These are phyloP conservation scores for Amphiduros pacificus DNA, from an alignment of 2,888 invertebrate genomes.

Conservation along the genomic window DNA sequence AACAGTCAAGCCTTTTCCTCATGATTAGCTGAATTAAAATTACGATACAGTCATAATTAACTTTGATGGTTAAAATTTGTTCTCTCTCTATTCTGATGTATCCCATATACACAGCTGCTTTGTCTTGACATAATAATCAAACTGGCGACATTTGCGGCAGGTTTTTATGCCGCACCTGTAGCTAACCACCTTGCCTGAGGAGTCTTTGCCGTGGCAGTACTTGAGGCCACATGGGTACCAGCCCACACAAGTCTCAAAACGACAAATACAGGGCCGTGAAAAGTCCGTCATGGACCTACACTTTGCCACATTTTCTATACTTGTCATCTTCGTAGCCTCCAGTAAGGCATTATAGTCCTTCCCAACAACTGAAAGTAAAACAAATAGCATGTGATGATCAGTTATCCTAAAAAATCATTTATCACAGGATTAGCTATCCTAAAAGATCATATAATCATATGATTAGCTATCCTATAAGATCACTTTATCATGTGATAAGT, in stretches of 20 bases:
- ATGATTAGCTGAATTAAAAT: too few relatives aligned
- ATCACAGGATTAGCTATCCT: too few relatives aligned
- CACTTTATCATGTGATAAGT: too few relatives aligned
- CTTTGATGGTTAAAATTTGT: too few relatives aligned
- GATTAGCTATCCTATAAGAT: too few relatives aligned
- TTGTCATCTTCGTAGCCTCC: constrained; percentile 69
- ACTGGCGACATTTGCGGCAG: constrained; percentile 85
- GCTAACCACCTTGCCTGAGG: constrained; percentile 68
- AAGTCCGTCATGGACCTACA: constrained; percentile 11
- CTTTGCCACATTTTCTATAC: constrained; percentile 62
- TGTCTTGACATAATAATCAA: constrained; percentile 81
- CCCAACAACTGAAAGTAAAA: constrained; percentile 53
- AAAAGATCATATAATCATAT: too few relatives aligned
- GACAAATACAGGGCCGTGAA: constrained; percentile 26
- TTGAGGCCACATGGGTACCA: constrained; percentile 97
- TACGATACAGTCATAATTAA: too few relatives aligned
- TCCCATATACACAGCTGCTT: constrained; percentile 76
- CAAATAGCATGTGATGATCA: too few relatives aligned
- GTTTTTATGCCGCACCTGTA: constrained; percentile 96
- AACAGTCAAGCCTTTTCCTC: too few relatives aligned
- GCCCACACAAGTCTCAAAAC: constrained; percentile 18
- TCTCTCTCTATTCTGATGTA: constrained; percentile 6
- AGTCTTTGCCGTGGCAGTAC: constrained; percentile 83
- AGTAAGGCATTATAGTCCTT: constrained; percentile 59
- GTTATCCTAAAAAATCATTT: too few relatives aligned